Evolutionary conservation across 2,888 invertebrate species (phyloP), one percentile per base, ranked within the genome.

Genomic region (Petrolisthes cinctipes): DNA sequence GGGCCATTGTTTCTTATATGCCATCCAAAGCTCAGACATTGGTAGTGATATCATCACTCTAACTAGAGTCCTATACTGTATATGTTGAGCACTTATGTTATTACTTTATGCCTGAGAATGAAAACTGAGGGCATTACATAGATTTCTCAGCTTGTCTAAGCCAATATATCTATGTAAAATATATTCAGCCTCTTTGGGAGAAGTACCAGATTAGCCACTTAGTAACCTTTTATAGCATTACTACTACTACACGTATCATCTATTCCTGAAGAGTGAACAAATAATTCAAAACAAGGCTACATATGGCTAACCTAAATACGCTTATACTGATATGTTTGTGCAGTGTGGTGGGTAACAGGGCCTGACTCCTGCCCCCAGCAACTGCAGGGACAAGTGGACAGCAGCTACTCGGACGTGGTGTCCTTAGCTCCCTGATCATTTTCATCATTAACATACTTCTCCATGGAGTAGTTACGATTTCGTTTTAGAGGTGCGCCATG

Each of bases 401-500:
- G 78, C 82, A 75, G 54, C 80, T 88, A 88, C 82, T 88, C 88
- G 78, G 88, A 88, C 81, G 85, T 85, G 14, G 88, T 57, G 75
- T 88, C 88, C 85, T 88, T 88, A 71, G 87, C 88, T 82, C 89
- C 89, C 87, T 89, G 89, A 86, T 85, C 89, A 75, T 89, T 89
- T 80, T 89, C 89, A 81, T 89, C 89, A 80, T 89, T 89, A 57
- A 89, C 83, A 71, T 87, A 89, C 82, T 87, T 84, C 87, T 89
- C 89, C 84, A 89, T 85, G 86, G 89, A 79, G 84, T 86, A 89
- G 86, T 83, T 87, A 83, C 90, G 90, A 75, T 89, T 87, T 75
- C 90, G 88, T 75, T 91, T 91, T 51, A 91, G 89, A 54, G 91
- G 91, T 37, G 91, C 91, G 79, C 91, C 91, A 66, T 91, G 91